Conservation (phyloP, 2,113 vertebrate species). For the Callionymus lyra region DNA sequence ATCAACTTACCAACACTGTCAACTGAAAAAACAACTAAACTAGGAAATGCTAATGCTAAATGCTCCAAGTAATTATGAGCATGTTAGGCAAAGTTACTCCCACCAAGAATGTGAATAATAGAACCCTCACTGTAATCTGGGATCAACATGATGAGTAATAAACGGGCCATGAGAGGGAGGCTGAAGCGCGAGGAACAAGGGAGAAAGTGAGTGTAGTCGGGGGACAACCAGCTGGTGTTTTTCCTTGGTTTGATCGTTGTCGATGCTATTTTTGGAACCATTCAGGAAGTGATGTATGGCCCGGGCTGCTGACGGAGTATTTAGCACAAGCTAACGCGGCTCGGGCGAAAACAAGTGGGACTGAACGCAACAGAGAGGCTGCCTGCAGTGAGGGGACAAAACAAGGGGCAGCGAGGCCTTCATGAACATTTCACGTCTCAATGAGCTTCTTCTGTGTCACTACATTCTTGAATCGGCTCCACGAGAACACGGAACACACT, state of each 20-base stretch:
- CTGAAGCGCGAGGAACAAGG: constrained; percentile 24
- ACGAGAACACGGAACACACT: not conserved
- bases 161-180: no score
- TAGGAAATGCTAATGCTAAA: no score
- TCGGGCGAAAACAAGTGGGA: constrained; percentile 19
- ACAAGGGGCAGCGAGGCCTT: not conserved
- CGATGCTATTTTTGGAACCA: constrained; percentile 57
- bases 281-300: constrained; percentile 62
- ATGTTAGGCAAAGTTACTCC: no score
- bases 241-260: constrained; percentile 59
- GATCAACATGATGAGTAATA: no score
- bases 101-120: no score
- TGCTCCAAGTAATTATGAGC: no score
- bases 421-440: not conserved
- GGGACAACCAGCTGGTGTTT: constrained; percentile 48
- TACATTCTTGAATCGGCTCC: not conserved
- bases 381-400: constrained; percentile 1
- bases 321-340: constrained; percentile 25
- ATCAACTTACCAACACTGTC: no score
- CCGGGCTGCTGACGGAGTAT: constrained; percentile 32
- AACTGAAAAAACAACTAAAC: no score
- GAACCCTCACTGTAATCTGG: no score
- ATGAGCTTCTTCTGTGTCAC: not conserved
- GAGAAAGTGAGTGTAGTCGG: constrained; percentile 42
- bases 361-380: not conserved